phyloP scores from a whole-genome alignment of 2,888 invertebrate species.

The Cenopis cana region DNA sequence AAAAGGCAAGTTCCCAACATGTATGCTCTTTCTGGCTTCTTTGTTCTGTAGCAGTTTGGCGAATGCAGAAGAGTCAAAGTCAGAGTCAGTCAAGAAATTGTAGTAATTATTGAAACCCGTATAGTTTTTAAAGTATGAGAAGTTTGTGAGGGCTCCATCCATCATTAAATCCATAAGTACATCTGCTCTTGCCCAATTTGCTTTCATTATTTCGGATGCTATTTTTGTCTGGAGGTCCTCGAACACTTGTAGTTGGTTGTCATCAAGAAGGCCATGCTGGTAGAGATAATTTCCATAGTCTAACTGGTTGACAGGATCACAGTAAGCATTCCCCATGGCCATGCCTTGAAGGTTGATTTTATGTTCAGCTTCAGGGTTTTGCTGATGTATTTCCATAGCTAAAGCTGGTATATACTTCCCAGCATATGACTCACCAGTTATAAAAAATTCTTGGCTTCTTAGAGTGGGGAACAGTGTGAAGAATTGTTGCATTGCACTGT shows the following conservation, averaged over 20 bases:
- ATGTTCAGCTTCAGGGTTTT: conserved; percentile 60
- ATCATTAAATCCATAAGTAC: conserved; percentile 89
- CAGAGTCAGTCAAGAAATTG: conserved; percentile 86
- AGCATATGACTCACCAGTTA: conserved; percentile 87
- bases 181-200: conserved; percentile 88
- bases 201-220: conserved; percentile 83
- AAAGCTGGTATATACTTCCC: conserved; percentile 83
- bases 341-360: conserved; percentile 83
- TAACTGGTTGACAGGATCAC: conserved; percentile 80
- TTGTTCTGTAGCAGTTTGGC: conserved; percentile 64
- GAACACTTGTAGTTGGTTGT: conserved; percentile 83
- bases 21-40: conserved; percentile 81
- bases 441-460: conserved; percentile 82
- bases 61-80: conserved; percentile 72
- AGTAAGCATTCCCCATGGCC: conserved; percentile 82
- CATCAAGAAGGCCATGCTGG: conserved; percentile 83
- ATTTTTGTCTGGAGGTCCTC: conserved; percentile 85
- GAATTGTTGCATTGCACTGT: conserved; percentile 83
- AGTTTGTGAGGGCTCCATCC: conserved; percentile 66
- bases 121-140: conserved; percentile 85
- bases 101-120: conserved; percentile 92
- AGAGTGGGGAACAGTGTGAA: conserved; percentile 84
- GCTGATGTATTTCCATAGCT: conserved; percentile 80
- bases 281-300: conserved; percentile 81
- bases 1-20: conserved; percentile 86